Percentiles rank a stretch among this genome's conserved stretches.
Conservation (phyloP, 2,113 vertebrate species). For the Piprites chloris region DNA sequence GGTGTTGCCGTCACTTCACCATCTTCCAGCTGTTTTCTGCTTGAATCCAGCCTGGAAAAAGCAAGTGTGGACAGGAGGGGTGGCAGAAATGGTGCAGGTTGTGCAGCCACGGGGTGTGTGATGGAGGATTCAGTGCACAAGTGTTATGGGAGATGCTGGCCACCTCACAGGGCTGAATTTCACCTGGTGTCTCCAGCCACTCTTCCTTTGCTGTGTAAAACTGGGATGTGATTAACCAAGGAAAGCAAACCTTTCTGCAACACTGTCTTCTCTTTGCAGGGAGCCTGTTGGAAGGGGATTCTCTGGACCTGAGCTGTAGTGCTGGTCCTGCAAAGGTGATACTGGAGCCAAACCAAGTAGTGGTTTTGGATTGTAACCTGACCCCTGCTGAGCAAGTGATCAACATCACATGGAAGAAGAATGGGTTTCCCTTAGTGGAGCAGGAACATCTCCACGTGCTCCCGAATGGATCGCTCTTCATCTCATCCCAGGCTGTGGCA, state of each 20-base stretch:
- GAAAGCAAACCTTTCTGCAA: background rate
- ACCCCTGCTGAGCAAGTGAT: constrained; percentile 72
- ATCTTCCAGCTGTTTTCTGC: background rate
- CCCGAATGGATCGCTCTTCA: constrained; percentile 84
- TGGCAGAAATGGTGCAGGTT: background rate
- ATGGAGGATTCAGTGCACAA: background rate
- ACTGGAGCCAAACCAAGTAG: constrained; percentile 78
- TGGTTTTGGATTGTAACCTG: constrained; percentile 86
- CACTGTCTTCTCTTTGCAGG: constrained; percentile 69
- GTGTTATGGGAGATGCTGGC: background rate
- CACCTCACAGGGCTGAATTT: background rate
- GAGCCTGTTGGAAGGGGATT: constrained; percentile 67
- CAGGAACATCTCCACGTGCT: constrained; percentile 73
- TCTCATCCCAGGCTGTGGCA: constrained; percentile 55
- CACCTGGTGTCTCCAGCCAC: background rate
- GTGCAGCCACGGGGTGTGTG: background rate
- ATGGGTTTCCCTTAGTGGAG: constrained; percentile 76
- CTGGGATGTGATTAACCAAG: background rate
- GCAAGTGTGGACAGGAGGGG: background rate
- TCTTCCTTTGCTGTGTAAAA: background rate
- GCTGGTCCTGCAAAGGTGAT: constrained; percentile 83
- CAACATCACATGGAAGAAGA: constrained; percentile 87
- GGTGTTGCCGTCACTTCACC: background rate
- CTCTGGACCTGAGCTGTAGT: constrained; percentile 89
- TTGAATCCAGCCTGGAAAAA: background rate